Percentiles rank a stretch among this genome's conserved stretches.
Evolutionary conservation across 2,113 vertebrate species (phyloP).

Genomic region (Litocranius walleri): DNA sequence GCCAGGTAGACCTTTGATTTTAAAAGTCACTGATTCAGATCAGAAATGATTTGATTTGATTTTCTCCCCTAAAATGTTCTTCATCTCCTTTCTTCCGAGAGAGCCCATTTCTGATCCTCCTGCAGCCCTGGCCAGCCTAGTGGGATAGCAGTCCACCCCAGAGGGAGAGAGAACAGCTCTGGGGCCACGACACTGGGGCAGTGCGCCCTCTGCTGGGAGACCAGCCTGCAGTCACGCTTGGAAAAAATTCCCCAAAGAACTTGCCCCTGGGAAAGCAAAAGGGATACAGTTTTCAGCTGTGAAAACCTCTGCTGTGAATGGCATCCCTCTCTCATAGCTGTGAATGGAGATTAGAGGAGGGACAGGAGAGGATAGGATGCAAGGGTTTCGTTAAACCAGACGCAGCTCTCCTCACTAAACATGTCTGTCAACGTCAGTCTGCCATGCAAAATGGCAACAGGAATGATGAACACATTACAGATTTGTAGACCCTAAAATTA

Average conservation of each 20-base stretch:
- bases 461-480: slow-evolving; percentile 61
- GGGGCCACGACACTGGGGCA: accelerated
- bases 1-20: slow-evolving; percentile 78
- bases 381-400: background rate
- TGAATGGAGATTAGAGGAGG: background rate
- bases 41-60: slow-evolving; percentile 77
- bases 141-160: background rate
- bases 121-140: background rate
- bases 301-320: background rate
- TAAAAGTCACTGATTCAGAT: slow-evolving; percentile 78
- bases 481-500: slow-evolving; percentile 77
- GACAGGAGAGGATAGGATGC: background rate
- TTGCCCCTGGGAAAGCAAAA: background rate
- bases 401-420: slow-evolving; percentile 26
- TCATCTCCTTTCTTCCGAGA: slow-evolving; percentile 45
- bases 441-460: slow-evolving; percentile 34
- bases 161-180: background rate
- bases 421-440: background rate
- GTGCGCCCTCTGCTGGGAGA: background rate
- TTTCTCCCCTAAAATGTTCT: slow-evolving; percentile 56
- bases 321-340: background rate
- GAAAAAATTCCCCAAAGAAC: background rate
- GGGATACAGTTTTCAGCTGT: background rate
- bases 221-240: background rate
- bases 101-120: background rate